Evolutionary conservation across 2,888 invertebrate genomes (phyloP).

Genomic region (Spilarctia lutea): DNA sequence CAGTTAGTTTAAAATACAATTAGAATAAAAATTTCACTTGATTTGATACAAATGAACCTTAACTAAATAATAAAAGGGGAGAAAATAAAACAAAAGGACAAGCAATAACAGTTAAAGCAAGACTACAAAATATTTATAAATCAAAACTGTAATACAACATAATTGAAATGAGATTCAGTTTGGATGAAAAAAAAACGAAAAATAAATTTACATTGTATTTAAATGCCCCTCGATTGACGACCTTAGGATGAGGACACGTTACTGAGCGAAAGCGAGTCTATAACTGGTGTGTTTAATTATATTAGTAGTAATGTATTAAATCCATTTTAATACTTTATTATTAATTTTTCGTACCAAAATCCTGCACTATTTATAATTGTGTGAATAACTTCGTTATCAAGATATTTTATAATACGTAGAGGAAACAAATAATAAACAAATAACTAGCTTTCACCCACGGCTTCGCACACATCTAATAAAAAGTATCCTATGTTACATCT

Average conservation of each 20-base stretch:
- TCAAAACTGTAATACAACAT: constrained; percentile 26
- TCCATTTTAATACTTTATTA: neutral
- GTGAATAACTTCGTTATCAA: neutral
- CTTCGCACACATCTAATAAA: too few species aligned
- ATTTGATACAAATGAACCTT: neutral
- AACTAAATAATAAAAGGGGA: neutral
- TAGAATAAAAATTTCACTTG: neutral
- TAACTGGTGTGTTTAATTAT: neutral
- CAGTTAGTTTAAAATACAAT: neutral
- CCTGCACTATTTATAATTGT: neutral
- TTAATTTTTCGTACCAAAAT: neutral
- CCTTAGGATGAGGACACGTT: constrained; percentile 12
- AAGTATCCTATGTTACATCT: too few species aligned
- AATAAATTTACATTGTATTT: constrained; percentile 69
- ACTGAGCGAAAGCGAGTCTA: constrained; percentile 25
- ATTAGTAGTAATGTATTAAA: too few species aligned
- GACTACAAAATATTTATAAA: constrained; percentile 28
- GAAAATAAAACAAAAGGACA: constrained; percentile 6
- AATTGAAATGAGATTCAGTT: constrained; percentile 46
- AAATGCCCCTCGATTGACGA: constrained; percentile 56
- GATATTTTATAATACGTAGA: neutral
- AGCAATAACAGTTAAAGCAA: constrained; percentile 3
- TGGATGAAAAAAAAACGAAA: constrained; percentile 63
- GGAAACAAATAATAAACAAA: too few species aligned
- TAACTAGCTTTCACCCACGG: too few species aligned